Evolutionary conservation across 1,140 invertebrate genomes (phyloP).

Genomic region (Spodoptera frugiperda): DNA sequence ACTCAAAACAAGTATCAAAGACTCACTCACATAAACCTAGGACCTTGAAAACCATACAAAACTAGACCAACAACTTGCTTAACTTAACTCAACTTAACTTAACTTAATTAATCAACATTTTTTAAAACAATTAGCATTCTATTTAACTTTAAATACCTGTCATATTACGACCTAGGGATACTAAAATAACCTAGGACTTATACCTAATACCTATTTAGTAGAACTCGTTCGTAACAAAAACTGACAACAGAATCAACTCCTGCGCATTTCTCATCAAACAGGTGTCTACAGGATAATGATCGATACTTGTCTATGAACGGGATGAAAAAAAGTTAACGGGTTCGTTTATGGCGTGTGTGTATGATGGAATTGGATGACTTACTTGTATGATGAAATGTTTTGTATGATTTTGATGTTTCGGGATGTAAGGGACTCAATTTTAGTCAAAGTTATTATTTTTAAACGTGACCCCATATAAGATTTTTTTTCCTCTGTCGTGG

Average conservation of each 20-base stretch:
- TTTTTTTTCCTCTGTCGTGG: too few species aligned
- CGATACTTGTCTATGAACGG: conserved; percentile 17
- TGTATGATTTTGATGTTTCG: too few species aligned
- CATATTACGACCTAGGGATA: neutral
- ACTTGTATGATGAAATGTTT: neutral
- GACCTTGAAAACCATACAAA: neutral
- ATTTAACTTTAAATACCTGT: neutral
- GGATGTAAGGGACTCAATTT: too few species aligned
- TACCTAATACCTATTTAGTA: conserved; percentile 32
- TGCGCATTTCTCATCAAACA: conserved; percentile 32
- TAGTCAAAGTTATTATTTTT: too few species aligned
- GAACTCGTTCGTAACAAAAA: conserved; percentile 25
- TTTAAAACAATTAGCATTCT: too few species aligned
- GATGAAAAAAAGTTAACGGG: conserved; percentile 35
- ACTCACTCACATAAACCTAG: neutral
- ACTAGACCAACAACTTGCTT: neutral
- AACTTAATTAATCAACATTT: too few species aligned
- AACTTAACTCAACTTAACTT: too few species aligned
- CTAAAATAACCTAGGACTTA: conserved; percentile 36
- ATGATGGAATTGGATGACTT: conserved; percentile 20
- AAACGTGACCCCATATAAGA: too few species aligned
- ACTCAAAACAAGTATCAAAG: neutral
- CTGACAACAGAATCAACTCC: conserved; percentile 7
- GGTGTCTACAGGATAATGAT: conserved; percentile 43
- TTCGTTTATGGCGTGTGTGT: conserved; percentile 2